Evolutionary conservation across 2,113 vertebrate species (phyloP).

Genomic region (Tapirus terrestris): DNA sequence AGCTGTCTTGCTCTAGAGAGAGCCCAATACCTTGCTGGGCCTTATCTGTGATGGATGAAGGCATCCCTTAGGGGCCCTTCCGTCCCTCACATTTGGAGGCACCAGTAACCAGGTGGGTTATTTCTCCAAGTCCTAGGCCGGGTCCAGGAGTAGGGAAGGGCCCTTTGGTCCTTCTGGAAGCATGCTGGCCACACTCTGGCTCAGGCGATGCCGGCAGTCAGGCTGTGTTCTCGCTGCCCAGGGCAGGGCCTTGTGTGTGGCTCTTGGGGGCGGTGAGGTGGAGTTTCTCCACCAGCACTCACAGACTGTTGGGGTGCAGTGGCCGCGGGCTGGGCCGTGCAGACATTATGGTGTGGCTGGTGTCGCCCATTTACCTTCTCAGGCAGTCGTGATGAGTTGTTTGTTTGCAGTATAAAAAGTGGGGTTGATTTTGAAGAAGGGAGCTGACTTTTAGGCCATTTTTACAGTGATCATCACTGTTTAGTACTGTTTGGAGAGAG

Average conservation of each 20-base stretch:
- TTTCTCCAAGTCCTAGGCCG: background rate
- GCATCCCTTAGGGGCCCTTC: background rate
- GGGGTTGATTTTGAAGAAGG: background rate
- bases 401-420: background rate
- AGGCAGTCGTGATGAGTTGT: background rate
- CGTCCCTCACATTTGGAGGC: background rate
- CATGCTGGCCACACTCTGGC: background rate
- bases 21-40: background rate
- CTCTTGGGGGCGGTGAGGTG: background rate
- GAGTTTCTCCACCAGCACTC: background rate
- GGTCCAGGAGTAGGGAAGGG: background rate
- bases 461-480: background rate
- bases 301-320: background rate
- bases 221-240: background rate
- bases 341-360: too few species aligned
- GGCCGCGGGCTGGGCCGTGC: rapidly evolving
- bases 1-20: background rate
- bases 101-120: background rate
- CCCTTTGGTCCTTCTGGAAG: background rate
- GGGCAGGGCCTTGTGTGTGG: background rate
- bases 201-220: rapidly evolving
- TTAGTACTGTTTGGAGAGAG: background rate
- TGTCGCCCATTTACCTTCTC: background rate
- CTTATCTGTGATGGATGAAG: background rate
- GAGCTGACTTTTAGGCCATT: background rate